Conservation (phyloP, 2,797 vertebrate species). For the Dipus sagitta region DNA sequence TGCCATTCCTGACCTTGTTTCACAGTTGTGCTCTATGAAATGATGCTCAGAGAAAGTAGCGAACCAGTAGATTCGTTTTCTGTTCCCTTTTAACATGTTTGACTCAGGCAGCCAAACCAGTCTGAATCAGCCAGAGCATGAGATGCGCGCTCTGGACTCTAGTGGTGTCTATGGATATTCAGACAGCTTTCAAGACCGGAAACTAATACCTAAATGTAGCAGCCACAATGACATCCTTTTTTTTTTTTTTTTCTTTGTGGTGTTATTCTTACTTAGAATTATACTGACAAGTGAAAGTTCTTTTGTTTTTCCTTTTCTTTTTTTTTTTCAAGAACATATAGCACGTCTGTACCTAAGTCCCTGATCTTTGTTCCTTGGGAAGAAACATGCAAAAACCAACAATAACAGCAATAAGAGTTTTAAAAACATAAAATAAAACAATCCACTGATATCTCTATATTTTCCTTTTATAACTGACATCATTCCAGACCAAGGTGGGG, state of each 20-base stretch:
- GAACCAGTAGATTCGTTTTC: constrained; percentile 35
- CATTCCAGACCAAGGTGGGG: constrained; percentile 2
- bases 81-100: constrained; percentile 42
- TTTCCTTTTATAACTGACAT: constrained; percentile 23
- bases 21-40: background rate
- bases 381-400: background rate
- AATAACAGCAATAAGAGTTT: background rate
- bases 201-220: constrained; percentile 69
- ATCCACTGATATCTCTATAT: background rate
- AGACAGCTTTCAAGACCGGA: constrained; percentile 74
- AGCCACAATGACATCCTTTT: constrained; percentile 64
- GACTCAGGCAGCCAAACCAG: constrained; percentile 56
- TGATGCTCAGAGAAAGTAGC: constrained; percentile 77
- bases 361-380: constrained; percentile 1
- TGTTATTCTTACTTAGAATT: constrained; percentile 81
- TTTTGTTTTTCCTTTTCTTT: constrained; percentile 11
- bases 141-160: constrained; percentile 36
- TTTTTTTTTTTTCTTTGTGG: constrained; percentile 52
- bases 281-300: constrained; percentile 63
- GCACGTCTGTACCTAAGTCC: constrained; percentile 46
- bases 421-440: background rate
- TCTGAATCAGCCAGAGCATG: background rate
- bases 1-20: constrained; percentile 51
- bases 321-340: background rate
- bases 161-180: constrained; percentile 56